These are phyloP conservation scores for Hyperoodon ampullatus DNA, from an alignment of 2,113 vertebrate species.

Conservation along the genomic window DNA sequence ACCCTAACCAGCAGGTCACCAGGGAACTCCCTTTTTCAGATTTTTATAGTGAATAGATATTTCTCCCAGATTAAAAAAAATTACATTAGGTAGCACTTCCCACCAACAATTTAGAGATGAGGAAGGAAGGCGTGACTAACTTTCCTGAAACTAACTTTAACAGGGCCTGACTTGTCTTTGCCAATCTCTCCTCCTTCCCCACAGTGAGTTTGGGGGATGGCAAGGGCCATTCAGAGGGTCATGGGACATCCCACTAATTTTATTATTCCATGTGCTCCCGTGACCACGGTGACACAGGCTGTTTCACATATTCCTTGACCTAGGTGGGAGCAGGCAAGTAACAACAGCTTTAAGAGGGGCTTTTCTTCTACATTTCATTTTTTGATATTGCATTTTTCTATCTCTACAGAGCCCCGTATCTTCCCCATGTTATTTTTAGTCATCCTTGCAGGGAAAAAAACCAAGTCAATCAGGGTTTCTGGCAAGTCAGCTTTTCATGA, in stretches of 20 bases:
- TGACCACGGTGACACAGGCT: accelerated
- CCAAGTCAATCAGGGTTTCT: slow-evolving; percentile 79
- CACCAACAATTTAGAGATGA: background rate
- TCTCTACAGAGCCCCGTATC: slow-evolving; percentile 52
- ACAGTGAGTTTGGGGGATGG: too few relatives aligned
- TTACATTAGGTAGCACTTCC: background rate
- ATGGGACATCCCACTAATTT: background rate
- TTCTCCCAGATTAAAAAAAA: background rate
- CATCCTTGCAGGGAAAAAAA: slow-evolving; percentile 50
- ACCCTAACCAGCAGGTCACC: background rate
- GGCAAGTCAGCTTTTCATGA: slow-evolving; percentile 82
- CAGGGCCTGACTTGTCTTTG: background rate
- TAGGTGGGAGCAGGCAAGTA: background rate
- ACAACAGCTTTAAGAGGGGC: slow-evolving; percentile 6
- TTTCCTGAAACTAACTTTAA: background rate
- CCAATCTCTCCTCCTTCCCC: background rate
- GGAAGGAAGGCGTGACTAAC: background rate
- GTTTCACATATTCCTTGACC: background rate
- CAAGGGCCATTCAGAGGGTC: background rate
- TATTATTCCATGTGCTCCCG: background rate
- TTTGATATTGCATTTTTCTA: slow-evolving; percentile 67
- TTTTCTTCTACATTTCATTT: slow-evolving; percentile 8
- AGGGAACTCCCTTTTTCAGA: background rate
- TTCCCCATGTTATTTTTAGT: slow-evolving; percentile 81
- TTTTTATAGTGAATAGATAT: background rate